Evolutionary conservation across 1,140 invertebrate species (phyloP), one percentile per base, ranked within the genome.

Genomic region (Macrosteles quadrilineatus): DNA sequence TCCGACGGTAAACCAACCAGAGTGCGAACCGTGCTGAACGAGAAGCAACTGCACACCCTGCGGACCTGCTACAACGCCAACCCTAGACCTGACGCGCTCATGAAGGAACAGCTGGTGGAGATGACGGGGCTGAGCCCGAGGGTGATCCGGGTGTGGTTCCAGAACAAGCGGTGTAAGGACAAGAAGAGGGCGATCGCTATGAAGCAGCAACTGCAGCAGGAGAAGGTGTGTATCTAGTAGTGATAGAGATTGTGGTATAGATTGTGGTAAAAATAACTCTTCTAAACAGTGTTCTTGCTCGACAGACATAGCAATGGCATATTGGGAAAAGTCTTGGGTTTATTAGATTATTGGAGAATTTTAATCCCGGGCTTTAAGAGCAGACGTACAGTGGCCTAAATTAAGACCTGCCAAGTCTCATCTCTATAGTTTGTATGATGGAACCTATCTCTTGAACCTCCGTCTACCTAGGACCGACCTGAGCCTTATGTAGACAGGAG

Each of bases 111-210:
- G 80, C 85, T 99, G 67, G 97, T 98, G 11, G 98, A 99, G 81
- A 98, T 98, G 96, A 99, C 98, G 0, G 90, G 94, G 0, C 87
- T 99, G 1, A 96, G 93, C 75, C 96, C 96, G 0, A 83, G 97
- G 21, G 97, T 99, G 68, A 98, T 98, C 76, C 86, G 97, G 76
- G 97, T 98, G 19, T 99, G 97, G 97, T 98, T 98, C 84, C 95
- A 99, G 83, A 99, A 99, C 83, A 99, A 99, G 81, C 83, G 98
- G 31, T 99, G 97, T 84, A 99, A 99, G 82, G 98, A 99, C 83
- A 99, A 99, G 83, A 99, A 99, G 84, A 92, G 95, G 77, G 96
- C 93, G 40, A 93, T 98, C 36, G 90, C 97, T 71, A 92, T 98
- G 87, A 98, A 98, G 81, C 93, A 98, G 82, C 94, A 98, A 81